Evolutionary conservation across 2,888 invertebrate species (phyloP), one percentile per base, ranked within the genome.

Genomic region (Tholera decimalis): DNA sequence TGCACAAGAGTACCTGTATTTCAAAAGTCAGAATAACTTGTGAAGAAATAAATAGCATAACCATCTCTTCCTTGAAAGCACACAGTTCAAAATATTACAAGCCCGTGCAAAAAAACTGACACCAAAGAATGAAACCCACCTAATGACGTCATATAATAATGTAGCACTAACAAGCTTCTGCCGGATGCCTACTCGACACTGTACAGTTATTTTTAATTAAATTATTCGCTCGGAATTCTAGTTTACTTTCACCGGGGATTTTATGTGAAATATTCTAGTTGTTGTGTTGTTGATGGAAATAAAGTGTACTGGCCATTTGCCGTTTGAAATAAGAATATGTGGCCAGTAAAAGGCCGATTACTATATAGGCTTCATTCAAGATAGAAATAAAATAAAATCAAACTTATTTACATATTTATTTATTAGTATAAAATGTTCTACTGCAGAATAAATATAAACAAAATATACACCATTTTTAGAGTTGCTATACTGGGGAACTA

Each of bases 111-210:
- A 67, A 70, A 28, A 15, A 9, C 11, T 39, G 37, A 47, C 28
- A 46, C 22, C n/a, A 22, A 37, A 46, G 37, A 64, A 64, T 33
- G 46, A 43, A 55, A 20, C 18, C 35, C 13, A 47, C 47, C 66
- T 80, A 78, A 78, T 78, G 72, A 80, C 41, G 68, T 60, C 72
- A 77, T 55, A 47, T 43, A 56, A 76, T 72, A 76, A 76, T 71
- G 30, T 56, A 43, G 30, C 54, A 50, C 73, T 73, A 79, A 82
- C 71, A 79, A 81, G 71, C 75, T 64, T 28, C 39, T 44, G 59
- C 64, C 64, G 67, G 62, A 77, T 61, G 69, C 43, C 55, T n/a
- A 43, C 63, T 22, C 62, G 41, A 24, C 55, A 37, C 39, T 47
- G 43, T 46, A 39, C 65, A n/a, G 50, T 30, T 30, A 66, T 75